Evolutionary conservation across 2,797 vertebrate genomes (phyloP), one percentile per base, ranked within the genome.

Genomic region (Enteromius mattozi): DNA sequence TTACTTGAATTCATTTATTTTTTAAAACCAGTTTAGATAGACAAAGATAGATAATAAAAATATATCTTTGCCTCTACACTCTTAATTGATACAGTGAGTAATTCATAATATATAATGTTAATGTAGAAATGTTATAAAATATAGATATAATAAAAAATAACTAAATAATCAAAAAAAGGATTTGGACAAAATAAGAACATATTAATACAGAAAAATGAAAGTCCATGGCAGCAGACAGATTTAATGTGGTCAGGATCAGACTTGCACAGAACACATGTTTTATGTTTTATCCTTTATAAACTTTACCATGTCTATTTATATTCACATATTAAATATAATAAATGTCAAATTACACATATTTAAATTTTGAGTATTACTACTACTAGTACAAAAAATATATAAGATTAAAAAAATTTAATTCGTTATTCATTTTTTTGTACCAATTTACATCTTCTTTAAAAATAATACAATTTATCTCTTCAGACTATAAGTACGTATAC

Each of bases 391-490:
- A 35, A 63, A 47, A 47, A 47, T 47, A 12, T 47, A 1, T 47
- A 47, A 13, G 13, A 13, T 14, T 47, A 6, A 2, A 65, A 78
- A 78, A 63, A 12, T 0, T 8, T 40, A 8, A 2, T 45, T 63
- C 45, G 37, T 63, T 6, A 10, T 49, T 3, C 1, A 21, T 72
- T 51, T 33, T 70, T 47, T 17, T 33, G 27, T 5, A 21, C 16
- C 40, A 47, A 33, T 19, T 61, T 63, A 16, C 42, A 21, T 81
- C 16, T 45, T 61, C 19, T 74, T 82, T n/a, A 51, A 47, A 83
- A 80, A 42, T 63, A 80, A 49, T 16, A 49, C 54, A 45, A 83
- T 10, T 1, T 4, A 13, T 17, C 21, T 27, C 4, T 40, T 54
- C 35, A 54, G 47, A 42, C 14, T 74, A 79, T 33, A 27, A 27